Conservation (phyloP, 2,888 invertebrate genomes). For the Trichogramma dendrolimi region DNA sequence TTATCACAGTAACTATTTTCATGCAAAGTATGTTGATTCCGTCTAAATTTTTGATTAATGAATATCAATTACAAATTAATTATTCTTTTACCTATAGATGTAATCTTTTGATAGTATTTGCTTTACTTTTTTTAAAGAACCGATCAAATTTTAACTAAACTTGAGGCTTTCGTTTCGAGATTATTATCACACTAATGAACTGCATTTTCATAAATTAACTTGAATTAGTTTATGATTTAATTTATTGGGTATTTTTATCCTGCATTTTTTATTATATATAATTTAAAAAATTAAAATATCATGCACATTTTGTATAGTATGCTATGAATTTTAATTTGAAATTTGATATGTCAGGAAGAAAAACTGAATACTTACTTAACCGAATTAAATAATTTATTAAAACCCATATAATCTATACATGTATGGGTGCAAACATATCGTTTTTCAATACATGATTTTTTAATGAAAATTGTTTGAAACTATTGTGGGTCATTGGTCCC, state of each 20-base stretch:
- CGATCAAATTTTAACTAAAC: constrained; percentile 5
- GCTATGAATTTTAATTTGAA: not conserved
- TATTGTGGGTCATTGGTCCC: no score
- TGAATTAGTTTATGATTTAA: constrained; percentile 6
- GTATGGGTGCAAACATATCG: not conserved
- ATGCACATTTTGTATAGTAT: constrained; percentile 3
- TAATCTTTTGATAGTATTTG: not conserved
- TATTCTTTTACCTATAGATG: no score
- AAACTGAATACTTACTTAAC: constrained; percentile 5
- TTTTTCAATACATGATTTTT: no score
- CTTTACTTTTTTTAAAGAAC: constrained; percentile 5
- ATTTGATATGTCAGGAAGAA: constrained; percentile 1
- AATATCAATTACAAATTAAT: no score
- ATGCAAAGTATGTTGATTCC: no score
- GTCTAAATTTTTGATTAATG: no score
- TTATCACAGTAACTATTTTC: no score
- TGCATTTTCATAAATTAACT: constrained; percentile 15
- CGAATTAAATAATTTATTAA: constrained; percentile 8
- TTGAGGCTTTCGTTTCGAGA: not conserved
- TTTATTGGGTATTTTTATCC: constrained; percentile 13
- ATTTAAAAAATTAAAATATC: not conserved
- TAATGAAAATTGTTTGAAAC: no score
- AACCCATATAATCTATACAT: not conserved
- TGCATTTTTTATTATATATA: not conserved
- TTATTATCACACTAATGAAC: constrained; percentile 6